Conservation (phyloP, 2,888 invertebrate species). For the Cetonia aurata region DNA sequence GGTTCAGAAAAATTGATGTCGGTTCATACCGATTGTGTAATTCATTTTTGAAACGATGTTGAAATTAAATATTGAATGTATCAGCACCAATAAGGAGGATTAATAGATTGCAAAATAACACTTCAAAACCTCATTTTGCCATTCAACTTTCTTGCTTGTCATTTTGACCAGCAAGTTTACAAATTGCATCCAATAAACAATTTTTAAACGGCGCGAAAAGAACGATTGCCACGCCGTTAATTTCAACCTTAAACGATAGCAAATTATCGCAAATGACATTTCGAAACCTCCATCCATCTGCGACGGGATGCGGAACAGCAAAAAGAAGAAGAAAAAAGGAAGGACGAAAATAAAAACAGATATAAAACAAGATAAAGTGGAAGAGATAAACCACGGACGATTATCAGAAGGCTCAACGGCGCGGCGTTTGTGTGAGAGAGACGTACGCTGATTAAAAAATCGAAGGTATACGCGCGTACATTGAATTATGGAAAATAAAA, state of each 20-base stretch:
- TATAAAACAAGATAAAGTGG: conserved; percentile 7
- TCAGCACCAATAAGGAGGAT: too few relatives aligned
- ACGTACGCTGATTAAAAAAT: conserved; percentile 31
- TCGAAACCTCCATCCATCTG: conserved; percentile 3
- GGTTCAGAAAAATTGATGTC: too few relatives aligned
- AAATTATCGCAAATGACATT: conserved; percentile 26
- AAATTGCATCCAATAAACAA: conserved; percentile 20
- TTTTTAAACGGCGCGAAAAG: not conserved
- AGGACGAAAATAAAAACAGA: conserved; percentile 10
- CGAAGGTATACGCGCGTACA: conserved; percentile 20
- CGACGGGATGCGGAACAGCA: not conserved
- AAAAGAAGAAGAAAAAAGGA: not conserved
- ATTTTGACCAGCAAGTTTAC: too few relatives aligned
- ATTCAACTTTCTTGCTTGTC: too few relatives aligned
- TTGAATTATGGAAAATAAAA: conserved; percentile 39
- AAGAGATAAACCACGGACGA: conserved; percentile 2
- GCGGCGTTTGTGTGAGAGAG: not conserved
- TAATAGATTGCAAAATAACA: too few relatives aligned
- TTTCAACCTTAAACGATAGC: conserved; percentile 24
- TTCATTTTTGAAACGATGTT: too few relatives aligned
- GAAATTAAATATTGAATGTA: too few relatives aligned
- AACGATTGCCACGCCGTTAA: conserved; percentile 15
- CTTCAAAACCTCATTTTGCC: too few relatives aligned
- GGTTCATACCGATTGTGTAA: too few relatives aligned
- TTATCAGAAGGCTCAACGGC: not conserved